Base-by-base conservation (phyloP, 2,888 invertebrate species). In the Parascotia fuliginaria region DNA sequence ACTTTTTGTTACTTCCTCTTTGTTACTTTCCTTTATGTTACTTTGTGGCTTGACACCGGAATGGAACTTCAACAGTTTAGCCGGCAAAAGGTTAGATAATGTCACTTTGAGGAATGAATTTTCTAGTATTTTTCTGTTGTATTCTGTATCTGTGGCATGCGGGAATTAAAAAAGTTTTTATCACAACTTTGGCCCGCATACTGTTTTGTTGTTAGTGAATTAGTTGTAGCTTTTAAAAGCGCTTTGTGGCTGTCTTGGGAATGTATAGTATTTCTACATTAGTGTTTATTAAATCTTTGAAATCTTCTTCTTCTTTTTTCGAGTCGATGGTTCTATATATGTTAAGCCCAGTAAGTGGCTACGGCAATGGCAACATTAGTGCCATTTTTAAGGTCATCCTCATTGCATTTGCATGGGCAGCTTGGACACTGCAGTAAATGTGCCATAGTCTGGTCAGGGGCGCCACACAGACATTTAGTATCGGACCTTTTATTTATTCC, bases 101-200 rank as follows among this genome's bases (percentile, higher is more conserved):
- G 65, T 62, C 65, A 50, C 49, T 36, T 33, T 34, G 16, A 37
- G 39, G 39, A 44, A 46, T 16, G 27, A 45, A 40, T 49, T 54
- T 51, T 40, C 13, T 34, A 16, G 9, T 16, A 28, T 44, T 48
- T 44, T 45, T 48, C 33, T 51, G 38, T 52, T 52, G 40, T 41
- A 44, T 32, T 47, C 24, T 54, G 54, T 45, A 37, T 44, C 13
- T 51, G 53, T 45, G 45, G 46, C 51, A 63, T 63, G 65, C 56
- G 53, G 65, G 63, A 55, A 65, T 65, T 60, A 60, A 65, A 65
- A 65, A 63, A 63, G 34, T 59, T 65, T 65, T 63, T 65, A 57
- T 63, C 65, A 45, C 53, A 54, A 59, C 48, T 63, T 65, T 51
- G 19, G 40, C 55, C 61, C 50, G 49, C 51, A 55, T 59, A 27